Evolutionary conservation across 2,797 vertebrate genomes (phyloP), one percentile per base, ranked within the genome.

Genomic region (Argentina silus): DNA sequence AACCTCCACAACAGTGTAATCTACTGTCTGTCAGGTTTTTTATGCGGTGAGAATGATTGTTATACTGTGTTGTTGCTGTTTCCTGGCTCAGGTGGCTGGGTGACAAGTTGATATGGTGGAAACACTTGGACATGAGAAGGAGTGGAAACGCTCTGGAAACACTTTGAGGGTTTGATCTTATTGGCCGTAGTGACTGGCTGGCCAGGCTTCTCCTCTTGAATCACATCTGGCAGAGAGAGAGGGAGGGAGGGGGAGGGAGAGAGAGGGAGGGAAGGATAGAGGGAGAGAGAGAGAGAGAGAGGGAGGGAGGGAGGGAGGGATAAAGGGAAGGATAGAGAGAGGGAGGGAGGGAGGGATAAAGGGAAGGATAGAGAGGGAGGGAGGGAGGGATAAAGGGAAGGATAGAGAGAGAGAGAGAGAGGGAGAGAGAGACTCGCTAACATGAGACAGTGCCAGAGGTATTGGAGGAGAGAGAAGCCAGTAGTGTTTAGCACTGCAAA

Each of bases 401-500:
- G n/a, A 57, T n/a, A 19, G 44, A 43, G n/a, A 64, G n/a, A 47
- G 2, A 47, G 2, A 19, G 51, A 27, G 51, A 4, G 5, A 64
- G n/a, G 19, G 6, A 11, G 8, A 19, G 51, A 27, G 51, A 4
- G 5, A 36, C 60, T 44, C 56, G 19, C 21, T 3, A 36, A 61
- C 19, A 44, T 67, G 43, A 48, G 65, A 62, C 57, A 62, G 63
- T 66, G 47, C 60, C 47, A 63, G 63, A 56, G 2, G 48, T 70
- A 76, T 51, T 51, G 53, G 27, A 48, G 69, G 67, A 66, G 68
- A 44, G 55, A 67, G 69, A 21, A 9, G 50, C 36, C n/a, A 14
- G 45, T 66, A 19, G 45, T 66, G 43, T 50, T 45, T 48, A 23
- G 9, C 9, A 9, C 9, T 66, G 10, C 43, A 19, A 48, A 36